These are phyloP conservation scores for Diadema setosum DNA, from an alignment of 35 echinoderm and acorn worm genomes.

Conservation along the genomic window DNA sequence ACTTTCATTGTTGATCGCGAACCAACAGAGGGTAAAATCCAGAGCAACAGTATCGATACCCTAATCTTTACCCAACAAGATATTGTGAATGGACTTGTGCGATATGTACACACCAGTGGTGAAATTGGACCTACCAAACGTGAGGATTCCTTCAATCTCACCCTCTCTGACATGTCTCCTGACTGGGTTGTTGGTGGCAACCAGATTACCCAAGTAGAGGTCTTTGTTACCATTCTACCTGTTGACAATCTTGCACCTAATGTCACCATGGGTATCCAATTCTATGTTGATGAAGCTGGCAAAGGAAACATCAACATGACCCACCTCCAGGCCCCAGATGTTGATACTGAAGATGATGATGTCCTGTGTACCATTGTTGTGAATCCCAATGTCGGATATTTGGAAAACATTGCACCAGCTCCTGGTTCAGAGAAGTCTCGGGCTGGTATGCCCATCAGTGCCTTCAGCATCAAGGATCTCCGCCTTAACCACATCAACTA, in stretches of 20 bases:
- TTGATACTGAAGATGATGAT: slow-evolving; percentile 89
- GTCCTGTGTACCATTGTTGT: slow-evolving; percentile 82
- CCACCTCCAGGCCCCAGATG: slow-evolving; percentile 80
- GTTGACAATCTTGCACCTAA: slow-evolving; percentile 79
- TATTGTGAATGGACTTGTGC: slow-evolving; percentile 88
- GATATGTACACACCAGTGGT: slow-evolving; percentile 88
- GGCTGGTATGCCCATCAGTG: slow-evolving; percentile 81
- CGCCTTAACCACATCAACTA: slow-evolving; percentile 95
- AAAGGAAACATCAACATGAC: slow-evolving; percentile 70
- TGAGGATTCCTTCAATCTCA: slow-evolving; percentile 89
- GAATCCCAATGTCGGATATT: slow-evolving; percentile 61
- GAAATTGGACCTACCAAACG: slow-evolving; percentile 87
- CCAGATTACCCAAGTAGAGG: slow-evolving; percentile 85
- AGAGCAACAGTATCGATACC: slow-evolving; percentile 60
- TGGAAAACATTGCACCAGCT: slow-evolving; percentile 96
- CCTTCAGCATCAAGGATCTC: slow-evolving; percentile 86
- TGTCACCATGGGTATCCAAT: slow-evolving; percentile 55
- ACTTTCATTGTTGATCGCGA: slow-evolving; percentile 71
- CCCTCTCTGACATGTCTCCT: slow-evolving; percentile 98
- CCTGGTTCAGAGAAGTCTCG: slow-evolving; percentile 98
- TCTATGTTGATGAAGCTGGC: slow-evolving; percentile 73
- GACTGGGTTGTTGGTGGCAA: slow-evolving; percentile 82
- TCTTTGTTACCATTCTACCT: slow-evolving; percentile 90
- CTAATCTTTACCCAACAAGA: slow-evolving; percentile 87
- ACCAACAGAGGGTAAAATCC: slow-evolving; percentile 68